These are phyloP conservation scores for Remorina albescens DNA, from an alignment of 2,797 vertebrate species.

Conservation along the genomic window DNA sequence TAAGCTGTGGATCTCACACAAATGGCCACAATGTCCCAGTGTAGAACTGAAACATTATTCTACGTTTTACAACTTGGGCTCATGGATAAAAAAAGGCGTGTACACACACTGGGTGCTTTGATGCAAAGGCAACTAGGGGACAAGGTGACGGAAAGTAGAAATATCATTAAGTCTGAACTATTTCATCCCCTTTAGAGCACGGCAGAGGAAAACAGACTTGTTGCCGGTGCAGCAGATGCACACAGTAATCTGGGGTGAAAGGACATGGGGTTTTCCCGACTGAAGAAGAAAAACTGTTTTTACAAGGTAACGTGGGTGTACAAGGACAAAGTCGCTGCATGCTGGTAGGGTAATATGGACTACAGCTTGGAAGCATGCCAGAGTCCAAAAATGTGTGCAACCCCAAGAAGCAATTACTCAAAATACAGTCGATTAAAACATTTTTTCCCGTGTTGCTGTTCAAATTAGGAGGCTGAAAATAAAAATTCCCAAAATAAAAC, in stretches of 20 bases:
- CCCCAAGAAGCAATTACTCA: slow-evolving; percentile 67
- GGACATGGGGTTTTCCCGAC: slow-evolving; percentile 72
- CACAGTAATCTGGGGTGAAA: slow-evolving; percentile 76
- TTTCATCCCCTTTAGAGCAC: slow-evolving; percentile 63
- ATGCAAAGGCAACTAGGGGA: slow-evolving; percentile 57
- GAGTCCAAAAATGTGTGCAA: slow-evolving; percentile 52
- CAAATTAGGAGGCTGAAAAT: slow-evolving; percentile 74
- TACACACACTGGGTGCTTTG: slow-evolving; percentile 56
- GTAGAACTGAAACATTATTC: slow-evolving; percentile 62
- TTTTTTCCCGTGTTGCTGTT: slow-evolving; percentile 53
- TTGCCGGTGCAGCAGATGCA: slow-evolving; percentile 76
- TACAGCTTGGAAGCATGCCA: slow-evolving; percentile 72
- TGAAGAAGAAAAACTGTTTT: slow-evolving; percentile 76
- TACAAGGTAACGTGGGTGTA: slow-evolving; percentile 81
- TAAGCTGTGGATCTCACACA: slow-evolving; percentile 70
- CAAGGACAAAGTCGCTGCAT: slow-evolving; percentile 68
- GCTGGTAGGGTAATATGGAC: slow-evolving; percentile 69
- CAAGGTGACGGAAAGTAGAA: slow-evolving; percentile 71
- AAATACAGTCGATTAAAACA: slow-evolving; percentile 75
- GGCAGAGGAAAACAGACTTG: slow-evolving; percentile 66
- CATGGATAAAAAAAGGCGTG: slow-evolving; percentile 61
- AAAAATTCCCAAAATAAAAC: slow-evolving; percentile 67
- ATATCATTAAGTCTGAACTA: slow-evolving; percentile 73
- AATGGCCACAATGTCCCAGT: slow-evolving; percentile 63
- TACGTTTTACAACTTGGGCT: slow-evolving; percentile 63